Evolutionary conservation across 2,797 vertebrate species (phyloP).

Genomic region (Anas georgica): DNA sequence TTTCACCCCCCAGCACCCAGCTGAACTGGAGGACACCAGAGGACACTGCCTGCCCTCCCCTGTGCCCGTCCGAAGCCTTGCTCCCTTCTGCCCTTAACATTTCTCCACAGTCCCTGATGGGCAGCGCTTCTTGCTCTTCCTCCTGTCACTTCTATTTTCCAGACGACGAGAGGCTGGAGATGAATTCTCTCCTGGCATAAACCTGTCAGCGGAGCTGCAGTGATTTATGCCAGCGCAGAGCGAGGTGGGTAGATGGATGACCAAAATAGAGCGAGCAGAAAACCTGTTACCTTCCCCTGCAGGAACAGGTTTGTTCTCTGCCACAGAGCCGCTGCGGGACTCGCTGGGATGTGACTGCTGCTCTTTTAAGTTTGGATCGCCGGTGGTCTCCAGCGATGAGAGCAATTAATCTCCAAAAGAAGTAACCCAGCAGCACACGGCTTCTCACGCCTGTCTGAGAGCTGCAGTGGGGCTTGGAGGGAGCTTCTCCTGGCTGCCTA

Average conservation of each 20-base stretch:
- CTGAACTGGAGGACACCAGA: not conserved
- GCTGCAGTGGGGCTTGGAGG: not conserved
- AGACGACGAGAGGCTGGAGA: not conserved
- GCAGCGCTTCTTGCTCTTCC: not conserved
- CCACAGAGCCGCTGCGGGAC: too few relatives aligned
- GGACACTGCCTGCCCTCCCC: not conserved
- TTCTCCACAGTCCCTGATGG: not conserved
- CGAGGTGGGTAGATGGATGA: not conserved
- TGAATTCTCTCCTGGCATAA: not conserved
- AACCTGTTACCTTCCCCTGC: not conserved
- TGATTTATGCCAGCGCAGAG: slow-evolving; percentile 33
- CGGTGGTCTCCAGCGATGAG: not conserved
- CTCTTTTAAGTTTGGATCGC: not conserved
- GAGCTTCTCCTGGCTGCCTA: not conserved
- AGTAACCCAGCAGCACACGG: fast-evolving
- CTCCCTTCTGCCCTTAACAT: not conserved
- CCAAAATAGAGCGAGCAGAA: slow-evolving; percentile 35
- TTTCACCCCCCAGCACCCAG: not conserved
- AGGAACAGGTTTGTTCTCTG: not conserved
- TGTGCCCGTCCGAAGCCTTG: not conserved
- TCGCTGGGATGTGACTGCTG: not conserved
- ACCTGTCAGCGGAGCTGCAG: slow-evolving; percentile 7
- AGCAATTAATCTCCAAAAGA: not conserved
- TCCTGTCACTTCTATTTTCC: slow-evolving; percentile 1
- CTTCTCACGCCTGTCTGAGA: not conserved